Base-by-base conservation (phyloP, 2,797 vertebrate species). In the Peromyscus eremicus region DNA sequence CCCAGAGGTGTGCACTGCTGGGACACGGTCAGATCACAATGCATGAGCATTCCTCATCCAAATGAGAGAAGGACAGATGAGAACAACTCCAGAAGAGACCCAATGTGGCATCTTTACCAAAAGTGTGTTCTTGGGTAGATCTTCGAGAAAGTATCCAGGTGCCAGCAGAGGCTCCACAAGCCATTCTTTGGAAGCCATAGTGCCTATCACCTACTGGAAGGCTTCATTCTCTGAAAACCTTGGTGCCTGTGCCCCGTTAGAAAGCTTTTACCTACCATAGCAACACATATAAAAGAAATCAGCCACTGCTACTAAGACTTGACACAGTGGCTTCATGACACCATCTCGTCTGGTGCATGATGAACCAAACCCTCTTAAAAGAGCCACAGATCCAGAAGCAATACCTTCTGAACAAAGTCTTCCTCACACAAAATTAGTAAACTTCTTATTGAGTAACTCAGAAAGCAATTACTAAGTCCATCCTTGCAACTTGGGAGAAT, bases 401-500 rank as follows among this genome's bases (percentile, higher is more conserved):
- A 55, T 29, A 70, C 46, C 95, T 88, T 68, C 73, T 52, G 70
- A 95, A 73, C 60, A 60, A 32, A 82, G 25, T 88, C 52, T 60
- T 62, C 43, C 27, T 46, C 12, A 60, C 6, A 91, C 19, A 81
- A 75, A 92, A 80, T 70, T 92, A 64, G 21, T 52, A n/a, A 0
- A 66, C 5, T 68, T 94, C 62, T 52, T 46, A 66, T 13, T 14
- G 84, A 64, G 64, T 60, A 80, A 87, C 37, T 34, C 52, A 29
- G 52, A 82, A 96, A 81, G 90, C 14, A 57, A 57, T 23, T 4
- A 40, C 0, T 32, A 70, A 75, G 32, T 43, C 73, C 79, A 17
- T 88, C 66, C 91, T 29, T 46, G 52, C 85, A 32, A 40, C 12
- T 43, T 90, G 77, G 89, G 19, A 92, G 57, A 89, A 81, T 19